Evolutionary conservation across 2,113 vertebrate species (phyloP).

Genomic region (Thamnophis sirtalis): DNA sequence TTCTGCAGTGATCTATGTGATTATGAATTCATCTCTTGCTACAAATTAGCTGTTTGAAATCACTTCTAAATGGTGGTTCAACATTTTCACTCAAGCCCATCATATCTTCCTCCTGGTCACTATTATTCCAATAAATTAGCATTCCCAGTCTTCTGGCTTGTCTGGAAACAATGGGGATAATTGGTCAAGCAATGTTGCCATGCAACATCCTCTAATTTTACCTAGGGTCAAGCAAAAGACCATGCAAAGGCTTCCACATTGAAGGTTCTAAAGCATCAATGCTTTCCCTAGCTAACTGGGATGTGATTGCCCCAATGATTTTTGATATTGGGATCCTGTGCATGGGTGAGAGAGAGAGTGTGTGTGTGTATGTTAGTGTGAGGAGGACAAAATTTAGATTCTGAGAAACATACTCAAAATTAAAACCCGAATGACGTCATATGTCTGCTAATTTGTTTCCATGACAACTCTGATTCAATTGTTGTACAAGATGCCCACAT

Average conservation of each 20-base stretch:
- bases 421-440: not conserved
- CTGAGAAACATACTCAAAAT: not conserved
- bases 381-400: not conserved
- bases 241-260: not conserved
- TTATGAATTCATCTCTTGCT: constrained; percentile 31
- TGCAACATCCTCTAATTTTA: not conserved
- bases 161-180: not conserved
- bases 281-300: not conserved
- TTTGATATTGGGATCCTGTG: not conserved
- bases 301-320: not conserved
- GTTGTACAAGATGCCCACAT: not conserved
- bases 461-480: not conserved
- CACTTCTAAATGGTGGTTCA: constrained; percentile 8
- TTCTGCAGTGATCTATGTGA: constrained; percentile 20
- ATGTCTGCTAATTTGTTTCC: not conserved
- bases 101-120: not conserved
- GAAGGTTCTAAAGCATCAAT: not conserved
- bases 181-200: not conserved
- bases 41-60: constrained; percentile 31
- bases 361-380: not conserved
- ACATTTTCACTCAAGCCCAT: not conserved
- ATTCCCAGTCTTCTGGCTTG: constrained; percentile 2
- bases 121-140: constrained; percentile 28
- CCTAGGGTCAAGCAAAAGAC: not conserved
- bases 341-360: not conserved